Conservation (phyloP, 2,797 vertebrate genomes). For the Parauchenoglanis punctatus region DNA sequence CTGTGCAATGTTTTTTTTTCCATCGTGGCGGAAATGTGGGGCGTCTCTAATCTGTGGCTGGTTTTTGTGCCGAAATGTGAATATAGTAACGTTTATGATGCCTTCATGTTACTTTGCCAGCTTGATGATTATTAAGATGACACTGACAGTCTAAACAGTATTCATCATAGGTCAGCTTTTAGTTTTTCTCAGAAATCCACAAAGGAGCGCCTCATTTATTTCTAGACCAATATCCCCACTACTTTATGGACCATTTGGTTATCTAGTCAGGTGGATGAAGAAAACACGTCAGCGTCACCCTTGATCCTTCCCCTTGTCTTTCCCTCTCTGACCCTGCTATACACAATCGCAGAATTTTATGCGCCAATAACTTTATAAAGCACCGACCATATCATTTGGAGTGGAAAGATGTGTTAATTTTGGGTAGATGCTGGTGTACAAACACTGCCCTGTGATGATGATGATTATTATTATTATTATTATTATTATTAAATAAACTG, state of each 20-base stretch:
- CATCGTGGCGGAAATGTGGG: conserved; percentile 41
- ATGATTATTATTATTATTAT: too few relatives aligned
- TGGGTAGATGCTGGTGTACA: conserved; percentile 23
- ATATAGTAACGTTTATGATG: conserved; percentile 30
- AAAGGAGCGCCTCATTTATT: background rate
- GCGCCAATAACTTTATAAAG: conserved; percentile 18
- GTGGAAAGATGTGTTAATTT: conserved; percentile 30
- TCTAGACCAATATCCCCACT: conserved; percentile 39
- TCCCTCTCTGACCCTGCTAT: background rate
- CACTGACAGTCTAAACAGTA: conserved; percentile 29
- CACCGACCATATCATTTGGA: conserved; percentile 20
- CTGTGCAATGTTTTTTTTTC: conserved; percentile 44
- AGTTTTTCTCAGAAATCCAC: background rate
- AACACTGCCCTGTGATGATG: conserved; percentile 29
- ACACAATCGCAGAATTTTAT: conserved; percentile 2
- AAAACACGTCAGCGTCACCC: background rate
- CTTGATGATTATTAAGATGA: conserved; percentile 11
- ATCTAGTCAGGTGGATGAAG: conserved; percentile 2
- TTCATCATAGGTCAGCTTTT: conserved; percentile 34
- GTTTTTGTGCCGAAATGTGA: conserved; percentile 48
- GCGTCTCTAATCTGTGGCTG: conserved; percentile 38
- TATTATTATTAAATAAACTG: conserved; percentile 4
- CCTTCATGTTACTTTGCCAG: conserved; percentile 29
- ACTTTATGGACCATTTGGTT: conserved; percentile 47
- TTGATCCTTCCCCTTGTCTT: background rate